Evolutionary conservation across 2,888 invertebrate genomes (phyloP), one percentile per base, ranked within the genome.

Genomic region (Phyto melanocephala): DNA sequence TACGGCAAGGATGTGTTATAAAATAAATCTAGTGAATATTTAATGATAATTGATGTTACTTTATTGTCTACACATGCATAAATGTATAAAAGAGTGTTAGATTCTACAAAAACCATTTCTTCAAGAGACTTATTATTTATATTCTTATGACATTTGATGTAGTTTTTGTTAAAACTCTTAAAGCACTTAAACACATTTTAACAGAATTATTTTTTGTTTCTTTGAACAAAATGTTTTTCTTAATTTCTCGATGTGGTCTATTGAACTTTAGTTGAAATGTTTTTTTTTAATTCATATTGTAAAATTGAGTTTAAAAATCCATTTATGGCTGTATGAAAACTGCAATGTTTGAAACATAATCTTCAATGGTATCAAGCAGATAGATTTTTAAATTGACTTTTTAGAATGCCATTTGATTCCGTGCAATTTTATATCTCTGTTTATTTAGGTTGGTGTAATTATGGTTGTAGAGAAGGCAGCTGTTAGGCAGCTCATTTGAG

Each of bases 21-120:
- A 54, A 72, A 63, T 62, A 72, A 72, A 72, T 72, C 62, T 52
- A 72, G 52, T 62, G 62, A 40, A 72, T 72, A 54, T 54, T 54
- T 54, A 72, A 74, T 63, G 74, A 54, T 63, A 62, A 74, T 74
- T 42, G 45, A 54, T 74, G 63, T 74, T 33, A 37, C 8, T 24
- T 62, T 62, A 62, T 15, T 42, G 13, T 58, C 45, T 47, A 1
- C 20, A 28, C 15, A 60, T n/a, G n/a, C 13, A 60, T 8, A 60
- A 7, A 47, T 47, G 10, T 20, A 20, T 20, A 2, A 17, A 17
- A 11, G n/a, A 2, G 13, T 40, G 40, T 40, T 40, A n/a, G n/a
- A n/a, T n/a, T 40, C 13, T n/a, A 13, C 4, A 40, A 2, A 40
- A 13, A n/a, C n/a, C n/a, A 40, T 42, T 42, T 42, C n/a, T 42